These are phyloP conservation scores for Crypturellus undulatus DNA, from an alignment of 2,113 vertebrate species.

Conservation along the genomic window DNA sequence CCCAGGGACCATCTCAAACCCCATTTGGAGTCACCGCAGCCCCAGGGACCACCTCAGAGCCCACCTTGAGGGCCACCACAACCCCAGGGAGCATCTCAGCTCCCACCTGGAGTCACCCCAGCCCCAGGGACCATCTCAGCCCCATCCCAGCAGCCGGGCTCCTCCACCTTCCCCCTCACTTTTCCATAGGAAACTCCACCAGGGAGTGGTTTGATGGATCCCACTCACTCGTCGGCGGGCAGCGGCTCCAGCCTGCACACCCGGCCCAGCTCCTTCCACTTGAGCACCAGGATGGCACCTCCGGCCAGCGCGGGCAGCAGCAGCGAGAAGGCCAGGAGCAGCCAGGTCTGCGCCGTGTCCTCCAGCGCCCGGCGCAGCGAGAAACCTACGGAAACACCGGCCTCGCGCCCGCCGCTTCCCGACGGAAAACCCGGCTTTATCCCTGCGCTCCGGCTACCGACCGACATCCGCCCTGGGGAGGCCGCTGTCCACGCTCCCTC, in stretches of 20 bases:
- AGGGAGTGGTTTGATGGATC: neutral
- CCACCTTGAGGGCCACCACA: too few relatives aligned
- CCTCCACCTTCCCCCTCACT: too few relatives aligned
- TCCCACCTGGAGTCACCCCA: neutral
- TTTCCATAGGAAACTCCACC: too few relatives aligned
- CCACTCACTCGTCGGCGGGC: neutral
- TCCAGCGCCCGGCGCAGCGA: rapidly evolving
- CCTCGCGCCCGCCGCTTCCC: too few relatives aligned
- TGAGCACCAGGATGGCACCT: neutral
- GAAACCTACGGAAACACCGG: neutral
- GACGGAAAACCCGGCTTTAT: too few relatives aligned
- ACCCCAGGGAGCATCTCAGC: too few relatives aligned
- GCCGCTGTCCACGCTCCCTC: neutral
- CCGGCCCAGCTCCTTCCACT: neutral
- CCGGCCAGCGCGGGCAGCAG: neutral
- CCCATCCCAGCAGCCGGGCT: too few relatives aligned
- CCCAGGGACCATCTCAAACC: too few relatives aligned
- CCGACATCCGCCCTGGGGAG: neutral
- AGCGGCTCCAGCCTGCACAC: neutral
- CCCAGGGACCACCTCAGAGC: too few relatives aligned
- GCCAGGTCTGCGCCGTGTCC: rapidly evolving
- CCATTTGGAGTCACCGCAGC: too few relatives aligned
- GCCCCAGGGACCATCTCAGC: neutral
- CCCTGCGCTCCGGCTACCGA: neutral
- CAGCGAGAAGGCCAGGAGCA: neutral